Evolutionary conservation across 2,113 vertebrate genomes (phyloP).

Genomic region (Apodemus sylvaticus): DNA sequence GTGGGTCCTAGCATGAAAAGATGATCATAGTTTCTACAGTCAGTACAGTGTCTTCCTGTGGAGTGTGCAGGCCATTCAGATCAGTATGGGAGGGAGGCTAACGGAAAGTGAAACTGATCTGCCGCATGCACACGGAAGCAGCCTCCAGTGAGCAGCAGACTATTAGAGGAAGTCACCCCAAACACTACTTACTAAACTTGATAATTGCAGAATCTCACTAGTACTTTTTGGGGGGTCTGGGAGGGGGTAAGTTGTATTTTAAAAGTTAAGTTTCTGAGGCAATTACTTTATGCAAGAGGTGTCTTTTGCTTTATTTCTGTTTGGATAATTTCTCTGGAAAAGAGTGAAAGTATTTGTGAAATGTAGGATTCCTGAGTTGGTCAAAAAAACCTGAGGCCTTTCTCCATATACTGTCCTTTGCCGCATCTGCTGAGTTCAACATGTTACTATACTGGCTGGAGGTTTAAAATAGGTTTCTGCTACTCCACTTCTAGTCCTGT

Average conservation of each 20-base stretch:
- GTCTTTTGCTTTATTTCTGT: slow-evolving; percentile 52
- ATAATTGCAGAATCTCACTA: not conserved
- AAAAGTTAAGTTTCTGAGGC: slow-evolving; percentile 47
- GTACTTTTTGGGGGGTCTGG: not conserved
- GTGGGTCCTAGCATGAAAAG: slow-evolving; percentile 25
- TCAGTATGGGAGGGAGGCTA: slow-evolving; percentile 45
- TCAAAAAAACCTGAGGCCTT: not conserved
- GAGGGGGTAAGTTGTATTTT: not conserved
- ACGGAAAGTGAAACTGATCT: slow-evolving; percentile 81
- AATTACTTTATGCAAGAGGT: not conserved
- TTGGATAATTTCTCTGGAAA: slow-evolving; percentile 10
- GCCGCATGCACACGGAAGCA: slow-evolving; percentile 21
- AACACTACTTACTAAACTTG: slow-evolving; percentile 8
- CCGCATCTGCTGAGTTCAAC: not conserved
- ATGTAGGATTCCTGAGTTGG: not conserved
- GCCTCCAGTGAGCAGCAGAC: slow-evolving; percentile 1
- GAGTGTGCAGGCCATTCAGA: not conserved
- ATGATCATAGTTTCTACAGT: not conserved
- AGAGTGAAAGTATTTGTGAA: slow-evolving; percentile 6
- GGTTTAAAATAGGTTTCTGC: slow-evolving; percentile 30
- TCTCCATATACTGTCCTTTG: not conserved
- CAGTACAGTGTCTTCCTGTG: not conserved
- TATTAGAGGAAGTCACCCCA: slow-evolving; percentile 58
- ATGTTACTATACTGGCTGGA: not conserved
- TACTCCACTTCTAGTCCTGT: not conserved